Conservation (phyloP, 2,113 vertebrate species). For the Phoxinus phoxinus region DNA sequence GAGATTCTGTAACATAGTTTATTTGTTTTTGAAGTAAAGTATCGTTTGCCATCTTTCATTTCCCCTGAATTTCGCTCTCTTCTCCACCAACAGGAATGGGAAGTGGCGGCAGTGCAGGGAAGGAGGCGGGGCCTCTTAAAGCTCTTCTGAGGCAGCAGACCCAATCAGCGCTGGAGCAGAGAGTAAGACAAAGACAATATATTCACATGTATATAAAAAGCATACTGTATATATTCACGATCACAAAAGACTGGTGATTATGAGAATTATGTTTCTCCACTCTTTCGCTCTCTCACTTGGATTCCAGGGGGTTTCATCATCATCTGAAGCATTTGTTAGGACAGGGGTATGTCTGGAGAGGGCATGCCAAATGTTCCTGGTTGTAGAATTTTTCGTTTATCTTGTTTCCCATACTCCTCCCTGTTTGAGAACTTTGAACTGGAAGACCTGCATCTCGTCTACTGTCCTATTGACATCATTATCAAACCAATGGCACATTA, state of each 20-base stretch:
- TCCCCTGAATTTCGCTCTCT: slow-evolving; percentile 49
- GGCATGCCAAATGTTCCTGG: slow-evolving; percentile 39
- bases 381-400: neutral
- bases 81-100: slow-evolving; percentile 88
- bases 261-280: slow-evolving; percentile 64
- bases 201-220: neutral
- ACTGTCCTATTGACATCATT: slow-evolving; percentile 4
- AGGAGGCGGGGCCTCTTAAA: slow-evolving; percentile 95
- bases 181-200: slow-evolving; percentile 78
- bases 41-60: neutral
- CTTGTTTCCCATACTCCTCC: slow-evolving; percentile 22
- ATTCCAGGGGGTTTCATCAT: slow-evolving; percentile 73
- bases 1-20: neutral
- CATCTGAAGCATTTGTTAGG: slow-evolving; percentile 72
- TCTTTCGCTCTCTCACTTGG: slow-evolving; percentile 65
- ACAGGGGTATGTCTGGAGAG: slow-evolving; percentile 57
- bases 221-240: neutral
- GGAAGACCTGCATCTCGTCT: slow-evolving; percentile 11
- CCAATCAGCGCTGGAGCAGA: slow-evolving; percentile 93
- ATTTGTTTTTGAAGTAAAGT: neutral
- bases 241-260: slow-evolving; percentile 49
- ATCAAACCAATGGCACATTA: slow-evolving; percentile 24
- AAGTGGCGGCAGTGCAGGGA: slow-evolving; percentile 94
- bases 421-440: slow-evolving; percentile 12
- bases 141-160: slow-evolving; percentile 95